A percentile compares a stretch with the other conserved stretches of the same genome.
Conservation (phyloP, 2,113 vertebrate genomes). For the Heterotilapia buettikoferi region DNA sequence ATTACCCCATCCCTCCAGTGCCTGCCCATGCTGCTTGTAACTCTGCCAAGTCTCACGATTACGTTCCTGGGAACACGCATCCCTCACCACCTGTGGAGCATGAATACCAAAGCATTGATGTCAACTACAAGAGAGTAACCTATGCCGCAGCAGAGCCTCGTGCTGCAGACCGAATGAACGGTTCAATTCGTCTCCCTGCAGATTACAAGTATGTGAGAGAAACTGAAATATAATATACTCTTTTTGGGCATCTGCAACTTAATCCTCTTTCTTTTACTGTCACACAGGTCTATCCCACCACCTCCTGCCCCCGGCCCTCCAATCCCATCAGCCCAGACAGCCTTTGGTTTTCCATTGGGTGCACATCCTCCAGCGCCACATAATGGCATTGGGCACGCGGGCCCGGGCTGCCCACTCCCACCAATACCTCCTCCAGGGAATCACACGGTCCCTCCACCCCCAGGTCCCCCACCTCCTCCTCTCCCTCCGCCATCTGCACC, state of each 20-base stretch:
- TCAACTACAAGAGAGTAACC: conserved; percentile 71
- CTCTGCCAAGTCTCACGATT: conserved; percentile 37
- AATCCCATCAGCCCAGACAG: conserved; percentile 89
- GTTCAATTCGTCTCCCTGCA: conserved; percentile 60
- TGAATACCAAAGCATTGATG: conserved; percentile 82
- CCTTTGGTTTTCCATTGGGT: conserved; percentile 83
- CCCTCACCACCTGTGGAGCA: conserved; percentile 78
- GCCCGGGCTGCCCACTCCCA: conserved; percentile 66
- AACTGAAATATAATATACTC: not conserved
- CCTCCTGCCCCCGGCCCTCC: conserved; percentile 73
- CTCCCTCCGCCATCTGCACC: conserved; percentile 52
- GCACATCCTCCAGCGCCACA: conserved; percentile 67
- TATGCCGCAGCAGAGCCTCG: conserved; percentile 76
- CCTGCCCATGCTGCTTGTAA: conserved; percentile 62
- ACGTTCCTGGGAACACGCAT: conserved; percentile 21
- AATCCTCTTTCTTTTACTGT: conserved; percentile 32
- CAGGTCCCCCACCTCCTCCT: conserved; percentile 68
- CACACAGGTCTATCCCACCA: conserved; percentile 68
- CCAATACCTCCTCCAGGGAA: conserved; percentile 73
- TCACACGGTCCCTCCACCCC: conserved; percentile 74
- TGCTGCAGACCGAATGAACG: conserved; percentile 70
- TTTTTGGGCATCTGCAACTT: not conserved
- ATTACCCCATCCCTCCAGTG: conserved; percentile 81
- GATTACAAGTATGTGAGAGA: conserved; percentile 78
- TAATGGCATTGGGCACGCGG: conserved; percentile 55